Evolutionary conservation across 2,888 invertebrate species (phyloP).

Genomic region (Papilio gigon): DNA sequence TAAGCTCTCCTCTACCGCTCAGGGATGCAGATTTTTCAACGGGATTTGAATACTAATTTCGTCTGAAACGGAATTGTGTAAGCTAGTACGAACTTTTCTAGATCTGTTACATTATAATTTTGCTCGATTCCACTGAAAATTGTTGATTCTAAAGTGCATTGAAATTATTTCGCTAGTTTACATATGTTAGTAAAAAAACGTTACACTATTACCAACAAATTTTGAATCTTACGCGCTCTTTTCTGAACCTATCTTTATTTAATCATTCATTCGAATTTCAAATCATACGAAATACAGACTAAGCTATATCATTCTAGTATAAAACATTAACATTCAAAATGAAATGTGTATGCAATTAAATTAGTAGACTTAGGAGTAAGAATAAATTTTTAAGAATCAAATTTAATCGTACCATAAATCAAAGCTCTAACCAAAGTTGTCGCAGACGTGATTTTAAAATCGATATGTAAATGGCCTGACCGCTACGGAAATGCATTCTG

Average conservation of each 20-base stretch:
- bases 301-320: too few species aligned
- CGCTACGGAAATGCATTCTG: conserved; percentile 37
- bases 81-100: conserved; percentile 27
- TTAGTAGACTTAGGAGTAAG: too few species aligned
- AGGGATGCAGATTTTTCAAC: conserved; percentile 62
- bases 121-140: conserved; percentile 7
- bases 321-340: too few species aligned
- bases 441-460: conserved; percentile 65
- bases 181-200: too few species aligned
- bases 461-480: conserved; percentile 73
- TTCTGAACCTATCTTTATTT: too few species aligned
- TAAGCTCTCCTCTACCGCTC: conserved; percentile 48
- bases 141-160: neutral
- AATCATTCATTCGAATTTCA: too few species aligned
- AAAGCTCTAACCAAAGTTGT: conserved; percentile 24
- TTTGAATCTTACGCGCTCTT: too few species aligned
- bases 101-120: conserved; percentile 30
- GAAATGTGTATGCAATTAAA: too few species aligned
- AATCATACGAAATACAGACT: neutral
- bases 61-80: conserved; percentile 54
- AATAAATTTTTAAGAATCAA: conserved; percentile 3
- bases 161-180: too few species aligned
- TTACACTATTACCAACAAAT: too few species aligned
- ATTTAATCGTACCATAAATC: conserved; percentile 20
- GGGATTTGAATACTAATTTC: conserved; percentile 72